Evolutionary conservation across 2,797 vertebrate genomes (phyloP).

Genomic region (Brachymystax lenok): DNA sequence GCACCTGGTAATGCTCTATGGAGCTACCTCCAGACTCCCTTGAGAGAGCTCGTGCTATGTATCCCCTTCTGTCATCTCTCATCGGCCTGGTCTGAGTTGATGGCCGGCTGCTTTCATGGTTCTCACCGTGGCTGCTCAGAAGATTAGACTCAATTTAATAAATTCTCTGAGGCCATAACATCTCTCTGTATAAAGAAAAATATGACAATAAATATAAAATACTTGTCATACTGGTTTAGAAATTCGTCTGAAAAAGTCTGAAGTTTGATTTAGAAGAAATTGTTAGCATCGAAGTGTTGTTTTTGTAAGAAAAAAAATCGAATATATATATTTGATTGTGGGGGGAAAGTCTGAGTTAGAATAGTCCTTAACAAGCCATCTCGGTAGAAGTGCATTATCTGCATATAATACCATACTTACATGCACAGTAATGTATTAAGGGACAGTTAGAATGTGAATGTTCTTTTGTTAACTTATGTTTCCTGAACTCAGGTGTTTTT

Average conservation of each 20-base stretch:
- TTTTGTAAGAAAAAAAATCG: too few species aligned
- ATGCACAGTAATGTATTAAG: background rate
- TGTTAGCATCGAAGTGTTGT: too few species aligned
- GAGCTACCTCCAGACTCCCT: constrained; percentile 43
- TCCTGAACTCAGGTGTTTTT: background rate
- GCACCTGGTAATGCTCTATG: constrained; percentile 45
- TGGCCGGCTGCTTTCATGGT: background rate
- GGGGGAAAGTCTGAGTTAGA: background rate
- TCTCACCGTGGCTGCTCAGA: constrained; percentile 29
- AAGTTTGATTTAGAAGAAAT: too few species aligned
- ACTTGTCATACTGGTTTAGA: background rate
- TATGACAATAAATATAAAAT: background rate
- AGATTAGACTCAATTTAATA: constrained; percentile 9
- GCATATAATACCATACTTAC: background rate
- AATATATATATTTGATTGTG: too few species aligned
- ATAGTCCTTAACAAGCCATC: background rate
- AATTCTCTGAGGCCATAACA: constrained; percentile 33
- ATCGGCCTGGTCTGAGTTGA: background rate
- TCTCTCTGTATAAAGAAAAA: background rate
- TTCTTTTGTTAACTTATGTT: background rate
- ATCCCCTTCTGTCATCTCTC: constrained; percentile 9
- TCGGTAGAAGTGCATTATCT: background rate
- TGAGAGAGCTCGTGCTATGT: constrained; percentile 27
- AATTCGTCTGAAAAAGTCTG: background rate
- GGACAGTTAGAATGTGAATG: background rate